phyloP scores from a whole-genome alignment of 2,113 vertebrate species.

The Aptenodytes patagonicus region DNA sequence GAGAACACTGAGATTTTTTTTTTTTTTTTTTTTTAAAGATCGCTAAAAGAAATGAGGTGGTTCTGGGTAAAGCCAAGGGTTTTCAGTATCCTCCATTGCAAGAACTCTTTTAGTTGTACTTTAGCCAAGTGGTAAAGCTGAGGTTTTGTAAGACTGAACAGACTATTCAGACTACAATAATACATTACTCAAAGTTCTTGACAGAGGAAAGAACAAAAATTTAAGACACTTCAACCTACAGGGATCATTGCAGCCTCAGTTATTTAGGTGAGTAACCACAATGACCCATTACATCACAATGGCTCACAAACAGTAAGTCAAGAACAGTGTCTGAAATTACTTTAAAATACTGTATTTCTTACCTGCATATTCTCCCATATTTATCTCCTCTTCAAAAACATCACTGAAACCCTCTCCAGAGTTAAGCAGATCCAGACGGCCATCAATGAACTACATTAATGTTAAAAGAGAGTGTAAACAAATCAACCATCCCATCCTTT shows the following conservation, averaged over 20 bases:
- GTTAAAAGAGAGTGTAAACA: neutral
- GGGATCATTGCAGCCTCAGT: neutral
- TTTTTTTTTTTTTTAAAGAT: neutral
- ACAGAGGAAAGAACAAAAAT: neutral
- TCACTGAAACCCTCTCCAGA: slow-evolving; percentile 95
- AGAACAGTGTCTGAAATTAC: neutral
- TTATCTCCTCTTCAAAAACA: slow-evolving; percentile 97
- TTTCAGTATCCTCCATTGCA: neutral
- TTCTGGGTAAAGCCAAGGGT: neutral
- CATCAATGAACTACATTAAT: slow-evolving; percentile 89
- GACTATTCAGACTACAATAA: neutral
- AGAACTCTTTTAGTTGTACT: neutral
- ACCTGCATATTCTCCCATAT: slow-evolving; percentile 94
- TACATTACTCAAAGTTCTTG: neutral
- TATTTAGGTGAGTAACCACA: neutral
- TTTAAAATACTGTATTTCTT: neutral
- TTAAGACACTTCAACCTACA: neutral
- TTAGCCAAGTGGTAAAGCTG: neutral
- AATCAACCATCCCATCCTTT: neutral
- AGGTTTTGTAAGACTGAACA: neutral
- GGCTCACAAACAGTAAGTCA: neutral
- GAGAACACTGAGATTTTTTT: neutral
- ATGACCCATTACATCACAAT: neutral
- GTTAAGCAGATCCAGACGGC: slow-evolving; percentile 91
- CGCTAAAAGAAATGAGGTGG: neutral